A percentile compares a stretch with the other conserved stretches of the same genome.
phyloP scores from a whole-genome alignment of 1,140 invertebrate genomes.

The Onthophagus taurus region DNA sequence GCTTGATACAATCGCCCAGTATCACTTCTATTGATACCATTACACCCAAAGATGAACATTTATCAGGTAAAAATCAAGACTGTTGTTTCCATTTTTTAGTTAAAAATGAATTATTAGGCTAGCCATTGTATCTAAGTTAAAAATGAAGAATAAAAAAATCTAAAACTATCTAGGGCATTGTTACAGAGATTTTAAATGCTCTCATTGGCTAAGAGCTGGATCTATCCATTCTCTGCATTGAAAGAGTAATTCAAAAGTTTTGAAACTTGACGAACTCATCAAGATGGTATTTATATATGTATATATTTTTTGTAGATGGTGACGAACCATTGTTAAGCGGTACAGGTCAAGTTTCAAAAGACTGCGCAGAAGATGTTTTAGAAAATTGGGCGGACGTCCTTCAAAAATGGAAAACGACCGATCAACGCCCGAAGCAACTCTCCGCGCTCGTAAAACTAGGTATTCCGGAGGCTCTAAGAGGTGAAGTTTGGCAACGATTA shows the following conservation, averaged over 20 bases:
- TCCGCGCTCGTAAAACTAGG: constrained; percentile 72
- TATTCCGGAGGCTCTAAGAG: constrained; percentile 90
- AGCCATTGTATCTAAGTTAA: too few relatives aligned
- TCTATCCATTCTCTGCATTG: too few relatives aligned
- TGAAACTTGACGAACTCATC: too few relatives aligned
- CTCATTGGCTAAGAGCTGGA: too few relatives aligned
- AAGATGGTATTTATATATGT: too few relatives aligned
- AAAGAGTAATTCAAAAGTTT: too few relatives aligned
- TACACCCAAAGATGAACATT: constrained; percentile 65
- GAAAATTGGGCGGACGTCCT: constrained; percentile 89
- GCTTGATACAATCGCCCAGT: constrained; percentile 62
- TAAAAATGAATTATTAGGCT: too few relatives aligned
- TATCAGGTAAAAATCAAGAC: constrained; percentile 67
- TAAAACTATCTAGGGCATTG: too few relatives aligned
- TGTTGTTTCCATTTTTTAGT: too few relatives aligned
- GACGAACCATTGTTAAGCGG: constrained; percentile 95
- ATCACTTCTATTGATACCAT: constrained; percentile 63
- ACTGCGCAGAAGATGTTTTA: constrained; percentile 86
- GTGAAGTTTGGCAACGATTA: constrained; percentile 95
- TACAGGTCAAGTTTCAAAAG: constrained; percentile 91
- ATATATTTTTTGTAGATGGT: constrained; percentile 59
- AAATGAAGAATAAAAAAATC: too few relatives aligned
- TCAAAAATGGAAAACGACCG: constrained; percentile 65
- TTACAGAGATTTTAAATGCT: too few relatives aligned
- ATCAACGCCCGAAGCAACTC: constrained; percentile 70